Evolutionary conservation across 2,888 invertebrate genomes (phyloP), one percentile per base, ranked within the genome.

Genomic region (Tridacna gigas): DNA sequence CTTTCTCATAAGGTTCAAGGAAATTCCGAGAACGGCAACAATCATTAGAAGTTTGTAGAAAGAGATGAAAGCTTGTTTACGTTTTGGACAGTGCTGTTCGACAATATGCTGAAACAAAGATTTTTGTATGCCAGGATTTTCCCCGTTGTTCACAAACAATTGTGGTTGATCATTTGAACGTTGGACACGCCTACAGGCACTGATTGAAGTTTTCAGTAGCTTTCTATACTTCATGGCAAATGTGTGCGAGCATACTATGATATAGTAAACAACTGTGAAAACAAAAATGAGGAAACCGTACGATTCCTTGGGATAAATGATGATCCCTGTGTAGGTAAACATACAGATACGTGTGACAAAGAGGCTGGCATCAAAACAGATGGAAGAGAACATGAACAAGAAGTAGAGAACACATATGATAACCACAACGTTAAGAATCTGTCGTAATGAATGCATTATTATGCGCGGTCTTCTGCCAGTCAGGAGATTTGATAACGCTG

Each of bases 291-390:
- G 47, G 51, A 88, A 89, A 3, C 89, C 89, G 37, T 86, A 86
- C 0, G 89, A 82, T 1, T 79, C 63, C 47, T 82, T 84, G 15
- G 89, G 88, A 48, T 86, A 86, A 13, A 85, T 77, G 25, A 89
- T 79, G 5, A 89, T 78, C 12, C 89, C 89, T 13, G 86, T 88
- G 74, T 84, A 89, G 15, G 86, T 89, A 26, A 88, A 89, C 13
- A 89, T 84, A 5, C 73, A 73, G 20, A 89, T 74, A 25, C 86
- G 77, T 1, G 82, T 77, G 15, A 88, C 26, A 61, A 89, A 89
- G 15, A 88, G 51, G 48, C 77, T 82, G 15, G 86, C 88, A 37
- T 88, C 89, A 13, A 89, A 56, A 66, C 85, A 89, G 25, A 89
- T 85, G 9, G 82, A 83, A n/a, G 81, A 74, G 66, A 86, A 88